Evolutionary conservation across 2,113 vertebrate species (phyloP).

Genomic region (Ptilorrhoa leucosticta): DNA sequence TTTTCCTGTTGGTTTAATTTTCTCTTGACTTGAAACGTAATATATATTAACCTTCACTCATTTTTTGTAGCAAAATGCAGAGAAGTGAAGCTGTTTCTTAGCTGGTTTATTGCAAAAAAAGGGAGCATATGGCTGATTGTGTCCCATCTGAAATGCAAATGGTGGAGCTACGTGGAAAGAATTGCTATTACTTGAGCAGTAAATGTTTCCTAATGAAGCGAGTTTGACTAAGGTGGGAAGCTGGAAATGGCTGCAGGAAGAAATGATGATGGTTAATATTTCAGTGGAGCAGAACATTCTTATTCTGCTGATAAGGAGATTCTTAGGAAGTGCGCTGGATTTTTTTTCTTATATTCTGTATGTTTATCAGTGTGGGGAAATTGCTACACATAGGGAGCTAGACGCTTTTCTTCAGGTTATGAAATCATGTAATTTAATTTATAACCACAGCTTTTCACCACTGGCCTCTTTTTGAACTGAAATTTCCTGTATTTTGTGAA

Average conservation of each 20-base stretch:
- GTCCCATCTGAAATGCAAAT: slow-evolving; percentile 62
- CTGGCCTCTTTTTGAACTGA: neutral
- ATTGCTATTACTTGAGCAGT: slow-evolving; percentile 25
- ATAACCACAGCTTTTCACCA: neutral
- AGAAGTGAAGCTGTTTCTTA: slow-evolving; percentile 26
- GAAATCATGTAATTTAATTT: slow-evolving; percentile 29
- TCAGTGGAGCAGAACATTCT: slow-evolving; percentile 23
- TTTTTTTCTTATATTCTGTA: neutral
- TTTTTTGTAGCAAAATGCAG: neutral
- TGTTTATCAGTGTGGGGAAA: neutral
- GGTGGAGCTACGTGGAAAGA: slow-evolving; percentile 34
- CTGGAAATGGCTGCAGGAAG: neutral
- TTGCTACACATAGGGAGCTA: neutral
- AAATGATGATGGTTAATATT: slow-evolving; percentile 16
- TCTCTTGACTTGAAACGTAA: slow-evolving; percentile 8
- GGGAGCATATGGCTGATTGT: slow-evolving; percentile 54
- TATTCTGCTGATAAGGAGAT: slow-evolving; percentile 37
- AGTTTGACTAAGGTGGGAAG: slow-evolving; percentile 48
- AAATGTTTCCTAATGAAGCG: slow-evolving; percentile 46
- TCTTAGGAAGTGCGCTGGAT: neutral
- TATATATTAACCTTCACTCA: slow-evolving; percentile 23
- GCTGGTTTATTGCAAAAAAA: slow-evolving; percentile 9
- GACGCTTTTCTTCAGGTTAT: neutral
- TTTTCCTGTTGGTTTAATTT: slow-evolving; percentile 30
- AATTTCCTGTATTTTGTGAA: neutral